These are phyloP conservation scores for Ranitomeya variabilis DNA, from an alignment of 2,113 vertebrate genomes.

Conservation along the genomic window DNA sequence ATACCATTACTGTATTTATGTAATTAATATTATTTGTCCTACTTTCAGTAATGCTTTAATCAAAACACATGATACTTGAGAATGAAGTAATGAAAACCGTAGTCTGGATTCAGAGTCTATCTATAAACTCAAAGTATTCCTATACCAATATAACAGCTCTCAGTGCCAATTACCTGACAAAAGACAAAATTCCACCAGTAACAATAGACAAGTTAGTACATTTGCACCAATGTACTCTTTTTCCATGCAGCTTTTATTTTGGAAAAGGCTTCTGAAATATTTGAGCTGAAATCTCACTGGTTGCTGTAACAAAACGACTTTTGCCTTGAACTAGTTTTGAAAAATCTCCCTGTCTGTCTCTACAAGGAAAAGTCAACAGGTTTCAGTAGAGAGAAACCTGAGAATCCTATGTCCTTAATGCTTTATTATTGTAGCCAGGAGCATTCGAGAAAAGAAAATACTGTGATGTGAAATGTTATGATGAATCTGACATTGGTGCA, in stretches of 20 bases:
- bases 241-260: neutral
- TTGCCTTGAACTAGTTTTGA: neutral
- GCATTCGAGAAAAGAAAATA: constrained; percentile 26
- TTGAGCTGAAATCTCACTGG: neutral
- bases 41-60: neutral
- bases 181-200: neutral
- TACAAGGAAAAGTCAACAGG: neutral
- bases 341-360: neutral
- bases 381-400: constrained; percentile 29
- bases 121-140: neutral
- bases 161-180: neutral
- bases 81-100: no score
- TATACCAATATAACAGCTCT: neutral
- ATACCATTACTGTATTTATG: neutral
- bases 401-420: neutral
- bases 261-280: neutral
- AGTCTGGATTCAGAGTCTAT: neutral
- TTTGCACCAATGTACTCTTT: neutral
- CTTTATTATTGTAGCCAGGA: constrained; percentile 30
- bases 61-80: no score
- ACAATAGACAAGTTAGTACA: neutral
- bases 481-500: constrained; percentile 35
- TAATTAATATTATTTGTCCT: neutral
- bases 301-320: neutral
- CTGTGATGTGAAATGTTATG: constrained; percentile 45